These are phyloP conservation scores for Strigamia transsilvanica DNA, from an alignment of 2,888 invertebrate genomes.

Conservation along the genomic window DNA sequence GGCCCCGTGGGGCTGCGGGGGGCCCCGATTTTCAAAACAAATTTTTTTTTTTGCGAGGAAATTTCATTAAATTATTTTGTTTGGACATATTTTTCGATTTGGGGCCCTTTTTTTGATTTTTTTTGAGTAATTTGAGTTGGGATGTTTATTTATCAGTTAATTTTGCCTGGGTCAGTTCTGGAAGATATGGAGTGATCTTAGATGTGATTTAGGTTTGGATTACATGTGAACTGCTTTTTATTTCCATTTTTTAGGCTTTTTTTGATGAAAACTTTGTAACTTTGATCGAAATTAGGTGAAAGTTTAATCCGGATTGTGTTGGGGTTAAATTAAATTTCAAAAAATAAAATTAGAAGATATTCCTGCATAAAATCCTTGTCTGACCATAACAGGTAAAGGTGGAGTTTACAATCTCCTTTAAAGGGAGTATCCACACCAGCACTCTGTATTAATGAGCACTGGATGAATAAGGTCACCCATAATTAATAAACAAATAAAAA, in stretches of 20 bases:
- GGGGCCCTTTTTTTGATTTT: background rate
- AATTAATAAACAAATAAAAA: background rate
- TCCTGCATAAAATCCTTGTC: background rate
- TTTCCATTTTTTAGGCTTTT: background rate
- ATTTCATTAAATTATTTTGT: too few relatives aligned
- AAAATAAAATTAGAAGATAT: background rate
- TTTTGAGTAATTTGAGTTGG: background rate
- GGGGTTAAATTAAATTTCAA: background rate
- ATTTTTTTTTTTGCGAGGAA: too few relatives aligned
- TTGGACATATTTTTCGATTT: too few relatives aligned
- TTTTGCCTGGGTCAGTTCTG: background rate
- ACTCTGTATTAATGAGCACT: slow-evolving; percentile 9
- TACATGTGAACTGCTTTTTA: background rate
- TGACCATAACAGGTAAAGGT: slow-evolving; percentile 19
- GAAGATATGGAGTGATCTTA: background rate
- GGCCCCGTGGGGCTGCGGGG: too few relatives aligned
- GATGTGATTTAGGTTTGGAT: background rate
- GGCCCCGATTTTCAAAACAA: too few relatives aligned
- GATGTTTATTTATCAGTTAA: slow-evolving; percentile 3
- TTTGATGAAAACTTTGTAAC: too few relatives aligned
- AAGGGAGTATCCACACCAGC: background rate
- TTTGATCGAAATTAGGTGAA: too few relatives aligned
- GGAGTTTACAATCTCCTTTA: background rate
- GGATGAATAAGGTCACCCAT: slow-evolving; percentile 25
- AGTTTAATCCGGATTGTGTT: background rate